Conservation (phyloP, 2,113 vertebrate species). For the Phaethornis superciliosus region DNA sequence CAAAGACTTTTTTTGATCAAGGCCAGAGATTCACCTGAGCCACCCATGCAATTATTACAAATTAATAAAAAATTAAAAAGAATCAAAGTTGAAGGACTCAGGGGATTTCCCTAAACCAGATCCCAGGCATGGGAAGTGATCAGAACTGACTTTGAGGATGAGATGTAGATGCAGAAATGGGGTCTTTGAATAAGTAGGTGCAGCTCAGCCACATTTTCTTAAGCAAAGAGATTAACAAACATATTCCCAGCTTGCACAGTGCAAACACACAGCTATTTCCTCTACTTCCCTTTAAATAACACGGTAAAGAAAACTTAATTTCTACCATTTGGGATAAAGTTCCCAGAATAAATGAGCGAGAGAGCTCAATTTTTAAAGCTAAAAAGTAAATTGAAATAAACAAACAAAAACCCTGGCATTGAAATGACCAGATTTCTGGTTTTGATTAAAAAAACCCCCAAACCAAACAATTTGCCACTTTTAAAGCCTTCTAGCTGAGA, state of each 20-base stretch:
- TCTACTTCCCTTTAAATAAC: background rate
- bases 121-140: background rate
- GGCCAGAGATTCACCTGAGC: background rate
- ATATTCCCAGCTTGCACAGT: background rate
- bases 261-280: background rate
- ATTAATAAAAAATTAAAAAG: background rate
- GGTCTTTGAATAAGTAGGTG: background rate
- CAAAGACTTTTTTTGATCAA: background rate
- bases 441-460: background rate
- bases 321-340: background rate
- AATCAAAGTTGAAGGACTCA: background rate
- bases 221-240: background rate
- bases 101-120: background rate
- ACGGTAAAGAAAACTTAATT: background rate
- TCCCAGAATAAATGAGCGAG: background rate
- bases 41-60: background rate
- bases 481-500: background rate
- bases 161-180: background rate
- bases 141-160: background rate
- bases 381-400: background rate
- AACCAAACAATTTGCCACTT: background rate
- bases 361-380: background rate
- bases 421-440: background rate
- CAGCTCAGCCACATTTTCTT: background rate
- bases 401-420: background rate